Evolutionary conservation across 2,888 invertebrate species (phyloP).

Genomic region (Sipha maydis): DNA sequence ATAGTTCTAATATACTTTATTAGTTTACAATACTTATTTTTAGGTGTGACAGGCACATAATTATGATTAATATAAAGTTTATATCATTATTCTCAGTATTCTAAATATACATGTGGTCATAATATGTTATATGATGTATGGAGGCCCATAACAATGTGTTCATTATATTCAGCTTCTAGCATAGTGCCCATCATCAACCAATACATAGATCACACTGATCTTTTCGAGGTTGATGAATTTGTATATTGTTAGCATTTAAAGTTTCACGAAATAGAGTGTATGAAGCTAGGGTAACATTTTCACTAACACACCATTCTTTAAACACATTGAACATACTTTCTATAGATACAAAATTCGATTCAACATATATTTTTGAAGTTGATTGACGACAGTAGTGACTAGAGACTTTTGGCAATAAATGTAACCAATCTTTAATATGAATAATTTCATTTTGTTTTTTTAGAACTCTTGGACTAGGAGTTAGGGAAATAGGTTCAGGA

Average conservation of each 20-base stretch:
- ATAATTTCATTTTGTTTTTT: background rate
- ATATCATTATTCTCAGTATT: no score
- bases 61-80: no score
- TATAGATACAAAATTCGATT: background rate
- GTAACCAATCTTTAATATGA: conserved; percentile 1
- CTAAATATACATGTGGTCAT: no score
- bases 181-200: background rate
- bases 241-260: background rate
- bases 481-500: background rate
- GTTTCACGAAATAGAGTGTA: background rate
- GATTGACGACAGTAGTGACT: no score
- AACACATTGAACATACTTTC: no score
- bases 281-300: no score
- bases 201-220: background rate
- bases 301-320: no score
- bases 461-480: background rate
- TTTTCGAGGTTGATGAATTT: background rate
- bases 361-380: background rate
- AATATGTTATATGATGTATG: no score
- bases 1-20: no score
- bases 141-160: no score
- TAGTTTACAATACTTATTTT: no score
- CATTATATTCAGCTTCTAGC: background rate
- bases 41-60: no score
- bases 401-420: background rate